Base-by-base conservation (phyloP, 2,888 invertebrate species). In the Himalopsyche tibetana region DNA sequence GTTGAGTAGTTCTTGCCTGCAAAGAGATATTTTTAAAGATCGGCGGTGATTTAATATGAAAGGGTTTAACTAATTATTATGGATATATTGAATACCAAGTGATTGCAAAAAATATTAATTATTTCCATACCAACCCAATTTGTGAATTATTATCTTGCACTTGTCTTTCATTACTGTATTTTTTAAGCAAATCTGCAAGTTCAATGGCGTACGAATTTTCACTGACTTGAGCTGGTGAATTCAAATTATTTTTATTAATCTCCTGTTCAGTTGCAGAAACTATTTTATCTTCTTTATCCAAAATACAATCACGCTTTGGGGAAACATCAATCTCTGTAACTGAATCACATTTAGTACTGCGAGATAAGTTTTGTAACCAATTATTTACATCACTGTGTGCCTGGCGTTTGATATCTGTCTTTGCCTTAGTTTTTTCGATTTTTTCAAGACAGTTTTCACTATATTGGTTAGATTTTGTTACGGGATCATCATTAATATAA, bases 71-170 rank as follows among this genome's bases (percentile, higher is more conserved):
- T 28, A 28, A 2, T 28, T 28, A 28, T 28, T 28, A 28, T 28
- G 4, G 63, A 9, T 63, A 17, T 56, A 1, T n/a, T 55, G 55
- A 55, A 55, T 55, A 12, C 55, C 12, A 55, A 55, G 11, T 9
- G 1, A 55, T 55, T 55, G 12, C 15, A 55, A 11, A 74, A 74
- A 74, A 0, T 36, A 38, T 36, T 38, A 15, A 74, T 12, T 36
- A 38, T 74, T 38, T 74, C 74, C 74, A 74, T 74, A 74, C 74
- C 74, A 74, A 74, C 74, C 74, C 74, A 74, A 36, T 74, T 74
- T 74, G 15, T 74, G 74, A 36, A 38, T 28, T 51, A 15, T 51
- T 12, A 1, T 74, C 74, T 4, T 36, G 5, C 38, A 38, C 4
- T 1, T 5, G 6, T 38, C 12, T 38, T 38, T 74, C 4, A 28